phyloP scores from a whole-genome alignment of 2,797 vertebrate species.

The Synaphobranchus kaupii region DNA sequence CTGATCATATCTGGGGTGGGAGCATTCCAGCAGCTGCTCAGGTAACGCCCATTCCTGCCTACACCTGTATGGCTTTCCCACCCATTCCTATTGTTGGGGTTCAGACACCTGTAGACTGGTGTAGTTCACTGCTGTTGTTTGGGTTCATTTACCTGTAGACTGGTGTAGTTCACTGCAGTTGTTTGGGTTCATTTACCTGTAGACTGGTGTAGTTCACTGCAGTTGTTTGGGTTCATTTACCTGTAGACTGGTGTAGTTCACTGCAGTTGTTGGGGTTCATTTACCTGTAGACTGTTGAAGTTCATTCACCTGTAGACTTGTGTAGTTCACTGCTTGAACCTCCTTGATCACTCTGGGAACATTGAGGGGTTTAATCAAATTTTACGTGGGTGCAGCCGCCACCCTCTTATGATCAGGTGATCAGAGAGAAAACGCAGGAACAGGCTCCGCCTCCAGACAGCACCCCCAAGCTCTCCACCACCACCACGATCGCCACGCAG shows the following conservation, averaged over 20 bases:
- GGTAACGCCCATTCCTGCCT: slow-evolving; percentile 61
- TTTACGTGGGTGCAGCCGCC: slow-evolving; percentile 77
- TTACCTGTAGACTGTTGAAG: not conserved
- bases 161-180: too few species aligned
- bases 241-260: too few species aligned
- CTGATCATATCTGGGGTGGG: slow-evolving; percentile 72
- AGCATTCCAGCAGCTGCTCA: slow-evolving; percentile 74
- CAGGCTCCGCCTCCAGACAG: slow-evolving; percentile 71
- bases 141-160: too few species aligned
- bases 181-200: too few species aligned
- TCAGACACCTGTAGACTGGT: too few species aligned
- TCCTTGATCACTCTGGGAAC: not conserved
- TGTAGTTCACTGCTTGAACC: not conserved
- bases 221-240: too few species aligned
- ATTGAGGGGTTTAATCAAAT: slow-evolving; percentile 29
- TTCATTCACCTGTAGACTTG: not conserved
- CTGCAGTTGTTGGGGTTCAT: too few species aligned
- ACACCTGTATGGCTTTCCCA: not conserved
- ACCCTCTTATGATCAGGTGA: slow-evolving; percentile 96
- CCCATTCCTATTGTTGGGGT: too few species aligned
- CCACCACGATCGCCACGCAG: slow-evolving; percentile 88
- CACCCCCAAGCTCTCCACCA: slow-evolving; percentile 60
- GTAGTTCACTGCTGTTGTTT: too few species aligned
- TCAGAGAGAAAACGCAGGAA: slow-evolving; percentile 93
- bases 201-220: too few species aligned